A percentile compares a stretch with the other conserved stretches of the same genome.
Evolutionary conservation across 2,113 vertebrate genomes (phyloP).

Genomic region (Otus sunia): DNA sequence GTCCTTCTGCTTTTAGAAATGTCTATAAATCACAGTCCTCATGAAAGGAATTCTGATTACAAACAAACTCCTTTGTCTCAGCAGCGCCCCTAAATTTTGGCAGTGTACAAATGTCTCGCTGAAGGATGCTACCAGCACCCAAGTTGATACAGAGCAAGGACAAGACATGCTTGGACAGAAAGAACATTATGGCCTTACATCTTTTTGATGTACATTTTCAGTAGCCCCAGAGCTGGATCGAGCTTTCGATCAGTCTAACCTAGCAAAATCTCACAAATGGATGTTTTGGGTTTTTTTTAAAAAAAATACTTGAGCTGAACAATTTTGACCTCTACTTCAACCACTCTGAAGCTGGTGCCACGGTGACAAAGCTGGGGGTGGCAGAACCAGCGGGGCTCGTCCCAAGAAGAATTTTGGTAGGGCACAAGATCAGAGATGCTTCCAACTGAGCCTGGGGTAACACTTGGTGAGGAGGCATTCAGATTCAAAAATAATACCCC

Average conservation of each 20-base stretch:
- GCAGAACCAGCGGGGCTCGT: fast-evolving
- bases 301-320: neutral
- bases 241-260: fast-evolving
- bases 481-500: neutral
- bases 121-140: neutral
- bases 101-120: fast-evolving
- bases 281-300: neutral
- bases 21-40: slow-evolving; percentile 7
- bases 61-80: slow-evolving; percentile 27
- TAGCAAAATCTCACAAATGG: neutral
- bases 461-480: neutral
- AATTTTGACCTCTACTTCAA: neutral
- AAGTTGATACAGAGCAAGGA: neutral
- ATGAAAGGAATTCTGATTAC: slow-evolving; percentile 35
- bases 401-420: fast-evolving
- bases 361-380: neutral
- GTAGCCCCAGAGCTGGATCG: neutral
- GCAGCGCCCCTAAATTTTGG: neutral
- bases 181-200: neutral
- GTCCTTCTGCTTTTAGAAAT: slow-evolving; percentile 28
- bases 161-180: neutral
- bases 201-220: fast-evolving
- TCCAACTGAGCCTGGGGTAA: neutral
- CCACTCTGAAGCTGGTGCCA: neutral
- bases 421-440: neutral